Percentiles rank a stretch among this genome's conserved stretches.
Evolutionary conservation across 2,888 invertebrate genomes (phyloP).

Genomic region (Malthinus flaveolus): DNA sequence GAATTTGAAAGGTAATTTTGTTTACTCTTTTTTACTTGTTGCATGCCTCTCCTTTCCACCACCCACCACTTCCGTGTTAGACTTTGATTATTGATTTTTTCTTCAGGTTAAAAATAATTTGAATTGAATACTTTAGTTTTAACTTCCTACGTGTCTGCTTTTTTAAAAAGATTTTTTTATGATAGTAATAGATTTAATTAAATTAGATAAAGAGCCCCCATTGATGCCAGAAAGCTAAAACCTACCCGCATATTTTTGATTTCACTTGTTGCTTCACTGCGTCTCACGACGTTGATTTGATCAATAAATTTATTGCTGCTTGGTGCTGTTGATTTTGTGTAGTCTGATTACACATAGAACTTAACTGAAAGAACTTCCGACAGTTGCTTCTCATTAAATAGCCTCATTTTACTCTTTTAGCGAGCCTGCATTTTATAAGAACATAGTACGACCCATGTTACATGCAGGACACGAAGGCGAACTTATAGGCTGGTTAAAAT

Average conservation of each 20-base stretch:
- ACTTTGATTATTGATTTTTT: background rate
- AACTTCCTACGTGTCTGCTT: background rate
- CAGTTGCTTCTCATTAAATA: background rate
- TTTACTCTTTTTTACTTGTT: constrained; percentile 20
- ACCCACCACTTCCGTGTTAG: background rate
- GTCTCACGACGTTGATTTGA: background rate
- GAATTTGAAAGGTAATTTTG: constrained; percentile 33
- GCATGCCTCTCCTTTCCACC: constrained; percentile 12
- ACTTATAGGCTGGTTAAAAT: constrained; percentile 58
- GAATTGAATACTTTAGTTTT: no score
- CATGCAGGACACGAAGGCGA: constrained; percentile 59
- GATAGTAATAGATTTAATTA: background rate
- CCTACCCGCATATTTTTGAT: constrained; percentile 20
- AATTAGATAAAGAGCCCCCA: background rate
- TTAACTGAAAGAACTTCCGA: no score
- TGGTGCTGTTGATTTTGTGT: no score
- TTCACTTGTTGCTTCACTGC: background rate
- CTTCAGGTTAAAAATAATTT: background rate
- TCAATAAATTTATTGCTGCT: constrained; percentile 13
- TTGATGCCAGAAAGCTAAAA: background rate
- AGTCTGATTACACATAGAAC: no score
- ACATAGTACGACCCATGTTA: constrained; percentile 57
- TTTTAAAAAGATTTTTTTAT: background rate
- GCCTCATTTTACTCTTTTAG: constrained; percentile 37
- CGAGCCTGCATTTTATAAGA: constrained; percentile 54